These are phyloP conservation scores for Haemorhous mexicanus DNA, from an alignment of 2,113 vertebrate genomes.

Conservation along the genomic window DNA sequence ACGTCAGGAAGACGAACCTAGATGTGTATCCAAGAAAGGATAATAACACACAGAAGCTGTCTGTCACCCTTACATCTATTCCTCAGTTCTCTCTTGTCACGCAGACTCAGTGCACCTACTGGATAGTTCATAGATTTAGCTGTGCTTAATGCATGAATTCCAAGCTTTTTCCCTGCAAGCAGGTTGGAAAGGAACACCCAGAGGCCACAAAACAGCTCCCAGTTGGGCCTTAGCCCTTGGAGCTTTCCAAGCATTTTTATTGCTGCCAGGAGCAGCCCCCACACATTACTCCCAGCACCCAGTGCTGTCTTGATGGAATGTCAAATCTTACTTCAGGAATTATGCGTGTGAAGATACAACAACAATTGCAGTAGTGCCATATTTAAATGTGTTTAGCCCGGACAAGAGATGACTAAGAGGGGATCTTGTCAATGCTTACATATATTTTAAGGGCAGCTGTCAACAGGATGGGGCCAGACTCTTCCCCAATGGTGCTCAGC, in stretches of 20 bases:
- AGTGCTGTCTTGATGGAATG: neutral
- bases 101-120: neutral
- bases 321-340: neutral
- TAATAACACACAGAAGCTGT: neutral
- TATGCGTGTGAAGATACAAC: neutral
- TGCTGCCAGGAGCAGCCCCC: neutral
- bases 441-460: neutral
- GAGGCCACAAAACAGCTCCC: neutral
- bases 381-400: neutral
- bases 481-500: neutral
- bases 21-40: neutral
- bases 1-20: conserved; percentile 86
- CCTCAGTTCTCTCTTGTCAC: neutral
- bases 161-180: neutral
- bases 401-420: neutral
- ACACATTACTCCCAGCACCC: neutral
- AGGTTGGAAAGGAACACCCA: neutral
- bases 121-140: neutral
- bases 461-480: neutral
- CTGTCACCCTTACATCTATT: neutral
- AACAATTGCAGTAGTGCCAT: neutral
- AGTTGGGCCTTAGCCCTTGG: fast-evolving
- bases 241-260: neutral
- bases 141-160: neutral
- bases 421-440: neutral